Evolutionary conservation across 2,888 invertebrate genomes (phyloP), one percentile per base, ranked within the genome.

Genomic region (Cyclophora punctaria): DNA sequence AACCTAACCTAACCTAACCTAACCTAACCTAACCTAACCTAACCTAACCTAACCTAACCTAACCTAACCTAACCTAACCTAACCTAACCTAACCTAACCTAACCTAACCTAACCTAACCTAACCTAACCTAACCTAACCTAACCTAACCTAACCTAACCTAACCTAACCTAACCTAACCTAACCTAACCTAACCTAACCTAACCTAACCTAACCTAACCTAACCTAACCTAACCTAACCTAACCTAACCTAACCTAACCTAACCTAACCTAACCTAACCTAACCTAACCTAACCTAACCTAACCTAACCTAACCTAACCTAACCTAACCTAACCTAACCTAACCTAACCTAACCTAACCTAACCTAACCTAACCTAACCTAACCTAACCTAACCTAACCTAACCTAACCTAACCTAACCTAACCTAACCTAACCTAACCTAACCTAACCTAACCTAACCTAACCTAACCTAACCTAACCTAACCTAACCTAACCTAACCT

Each of bases 1-100:
- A 53, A 53, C 53, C 53, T 50, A 53, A 53, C 53, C 53, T 50
- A 53, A 53, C 53, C 53, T 50, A 53, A 53, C 53, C 53, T 50
- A 53, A 52, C 49, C 49, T 48, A 52, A 50, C 50, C 49, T 47
- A 56, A 52, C 52, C 52, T 52, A 55, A 55, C 50, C 50, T 50
- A 55, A 55, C 50, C 50, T 50, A 52, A 52, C 52, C 52, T 52
- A 52, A 52, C 52, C 53, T 50, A 53, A n/a, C n/a, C n/a, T n/a
- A n/a, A n/a, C n/a, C n/a, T n/a, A 48, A 48, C 51, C 51, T 51
- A 51, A 48, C 51, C 51, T 48, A 48, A 45, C 51, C 50, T 50
- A 50, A 47, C 50, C 50, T 50, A 50, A 47, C 50, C 50, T 51
- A 51, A 53, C 50, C 45, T 47, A 44, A 44, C 44, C 41, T 51